Base-by-base conservation (phyloP, 2,797 vertebrate species). In the Podarcis lilfordi region DNA sequence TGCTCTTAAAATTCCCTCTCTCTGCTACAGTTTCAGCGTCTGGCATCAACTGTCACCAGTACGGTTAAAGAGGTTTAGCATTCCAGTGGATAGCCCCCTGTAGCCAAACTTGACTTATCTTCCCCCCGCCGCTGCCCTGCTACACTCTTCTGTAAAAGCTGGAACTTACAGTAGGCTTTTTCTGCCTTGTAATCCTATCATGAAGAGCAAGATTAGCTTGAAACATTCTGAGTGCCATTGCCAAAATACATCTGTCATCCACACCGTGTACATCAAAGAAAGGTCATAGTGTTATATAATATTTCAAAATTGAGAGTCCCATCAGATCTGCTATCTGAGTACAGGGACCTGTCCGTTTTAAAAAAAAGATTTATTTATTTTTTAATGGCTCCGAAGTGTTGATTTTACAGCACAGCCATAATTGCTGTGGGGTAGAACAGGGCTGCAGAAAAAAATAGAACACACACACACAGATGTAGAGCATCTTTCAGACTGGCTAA, bases 181-280 rank as follows among this genome's bases (percentile, higher is more conserved):
- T 92, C 66, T 88, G 50, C 61, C 61, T 59, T 87, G 40, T 91
- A 93, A 94, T 92, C n/a, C 45, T 90, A 77, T 86, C 35, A 88
- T 5, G 35, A 95, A 94, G 76, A 89, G 27, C 27, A 94, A 93
- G 55, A 68, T 86, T 92, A 84, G 92, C 90, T 74, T 92, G 82
- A 92, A 94, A 88, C 89, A 91, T 85, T 92, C 80, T 80, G 82
- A 92, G 84, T 86, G 59, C 82, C 37, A 77, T 9, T 87, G 68
- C 69, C 87, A 91, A 94, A 91, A 83, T 89, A 89, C 27, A 59
- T 94, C 71, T 96, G 85, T 91, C 88, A 92, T 71, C 89, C 61
- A 91, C 37, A 72, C 40, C n/a, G 50, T 3, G 7, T 32, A 86
- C 29, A 86, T 89, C 82, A 95, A 93, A 94, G 90, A 93, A 92